Base-by-base conservation (phyloP, 2,888 invertebrate species). In the Drosophila mayaguana region DNA sequence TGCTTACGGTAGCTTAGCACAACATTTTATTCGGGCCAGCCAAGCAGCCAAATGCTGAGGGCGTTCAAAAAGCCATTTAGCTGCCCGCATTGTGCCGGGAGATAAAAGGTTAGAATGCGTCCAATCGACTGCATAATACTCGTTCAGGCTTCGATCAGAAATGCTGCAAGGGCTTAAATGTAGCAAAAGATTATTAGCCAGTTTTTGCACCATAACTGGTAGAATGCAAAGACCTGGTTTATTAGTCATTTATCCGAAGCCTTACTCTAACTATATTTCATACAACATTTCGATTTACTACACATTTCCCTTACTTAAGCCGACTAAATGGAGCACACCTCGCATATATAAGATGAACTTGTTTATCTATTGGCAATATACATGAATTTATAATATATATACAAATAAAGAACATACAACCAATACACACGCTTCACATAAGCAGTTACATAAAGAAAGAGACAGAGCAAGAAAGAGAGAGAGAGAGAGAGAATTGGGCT, bases 1-100 rank as follows among this genome's bases (percentile, higher is more conserved):
- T 60, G 38, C 40, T 62, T 48, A 36, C 71, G 62, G 75, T 65
- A 80, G 78, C 71, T 48, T 18, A 20, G 40, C 20, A n/a, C 55
- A 45, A 48, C 38, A 63, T 16, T 43, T 34, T 20, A 12, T 51
- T 32, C 16, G 34, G 16, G 36, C 20, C 51, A 8, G 34, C 20
- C 34, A 36, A 55, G 28, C 25, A 55, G 34, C 25, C 18, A 57
- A 63, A 53, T 25, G 45, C 56, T 77, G 77, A 68, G 84, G 81
- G 81, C 75, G 70, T 66, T 40, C 57, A 36, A 38, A 43, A 59
- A 36, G 53, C 63, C 50, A 57, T 63, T 67, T 68, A 65, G 55
- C 55, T 66, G 48, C 67, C 75, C 75, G 45, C 68, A 75, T 72
- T 36, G 34, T 18, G 9, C 22, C 9, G 9, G 48, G 8, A 28